Evolutionary conservation across 2,113 vertebrate species (phyloP).

Genomic region (Serilophus lunatus): DNA sequence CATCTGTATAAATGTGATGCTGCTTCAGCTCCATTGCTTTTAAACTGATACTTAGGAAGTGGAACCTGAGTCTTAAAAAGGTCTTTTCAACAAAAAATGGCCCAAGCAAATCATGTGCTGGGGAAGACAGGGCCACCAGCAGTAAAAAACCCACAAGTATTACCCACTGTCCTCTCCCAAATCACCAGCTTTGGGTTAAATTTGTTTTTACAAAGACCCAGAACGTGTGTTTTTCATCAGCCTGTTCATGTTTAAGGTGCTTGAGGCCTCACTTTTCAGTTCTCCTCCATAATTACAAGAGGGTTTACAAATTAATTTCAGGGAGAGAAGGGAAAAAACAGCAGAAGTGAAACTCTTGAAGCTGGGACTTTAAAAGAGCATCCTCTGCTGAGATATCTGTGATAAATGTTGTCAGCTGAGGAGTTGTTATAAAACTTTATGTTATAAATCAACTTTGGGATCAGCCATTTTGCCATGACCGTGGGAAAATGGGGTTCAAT

Average conservation of each 20-base stretch:
- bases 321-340: not conserved
- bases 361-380: not conserved
- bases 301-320: not conserved
- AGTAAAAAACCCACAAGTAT: not conserved
- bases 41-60: accelerated
- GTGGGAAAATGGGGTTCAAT: not conserved
- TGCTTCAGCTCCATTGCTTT: not conserved
- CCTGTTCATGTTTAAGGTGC: not conserved
- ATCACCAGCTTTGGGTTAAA: not conserved
- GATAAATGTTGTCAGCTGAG: not conserved
- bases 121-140: not conserved
- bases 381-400: not conserved
- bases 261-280: not conserved
- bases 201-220: not conserved
- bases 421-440: not conserved
- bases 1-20: accelerated
- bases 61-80: not conserved
- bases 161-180: not conserved
- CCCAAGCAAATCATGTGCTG: not conserved
- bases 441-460: not conserved
- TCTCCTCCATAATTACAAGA: not conserved
- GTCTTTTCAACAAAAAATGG: not conserved
- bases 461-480: not conserved
- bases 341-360: not conserved
- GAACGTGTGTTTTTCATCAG: not conserved